These are phyloP conservation scores for Bombycilla garrulus DNA, from an alignment of 2,113 vertebrate species.

Conservation along the genomic window DNA sequence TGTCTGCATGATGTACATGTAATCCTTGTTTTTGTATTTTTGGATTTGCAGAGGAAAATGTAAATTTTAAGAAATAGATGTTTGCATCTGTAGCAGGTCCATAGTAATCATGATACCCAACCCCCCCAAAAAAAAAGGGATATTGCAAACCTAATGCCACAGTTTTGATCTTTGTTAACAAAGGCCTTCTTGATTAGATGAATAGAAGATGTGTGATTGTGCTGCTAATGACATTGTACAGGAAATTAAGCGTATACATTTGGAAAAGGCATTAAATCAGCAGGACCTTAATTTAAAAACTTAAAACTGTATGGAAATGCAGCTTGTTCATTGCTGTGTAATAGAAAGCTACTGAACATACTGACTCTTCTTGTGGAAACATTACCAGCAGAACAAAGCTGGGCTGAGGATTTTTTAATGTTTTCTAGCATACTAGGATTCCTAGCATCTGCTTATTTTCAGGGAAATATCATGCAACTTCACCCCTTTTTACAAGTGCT, in stretches of 20 bases:
- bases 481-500: conserved; percentile 3
- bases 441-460: conserved; percentile 20
- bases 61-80: not conserved
- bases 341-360: conserved; percentile 70
- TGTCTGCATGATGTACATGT: not conserved
- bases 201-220: conserved; percentile 76
- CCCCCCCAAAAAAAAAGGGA: not conserved
- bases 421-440: not conserved
- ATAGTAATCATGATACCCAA: not conserved
- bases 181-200: conserved; percentile 76
- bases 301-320: conserved; percentile 83
- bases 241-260: conserved; percentile 82
- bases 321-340: conserved; percentile 76
- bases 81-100: not conserved
- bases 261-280: conserved; percentile 83
- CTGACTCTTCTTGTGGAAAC: conserved; percentile 69
- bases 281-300: conserved; percentile 85
- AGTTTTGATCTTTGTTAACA: conserved; percentile 73
- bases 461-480: conserved; percentile 5
- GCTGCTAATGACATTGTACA: conserved; percentile 81
- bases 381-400: conserved; percentile 63
- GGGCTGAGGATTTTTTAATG: conserved; percentile 17
- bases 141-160: conserved; percentile 46
- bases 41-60: not conserved
- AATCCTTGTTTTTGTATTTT: not conserved